Percentiles rank a stretch among this genome's conserved stretches.
Conservation (phyloP, 92 coral and sea anemone species). For the Actinernus sp. region DNA sequence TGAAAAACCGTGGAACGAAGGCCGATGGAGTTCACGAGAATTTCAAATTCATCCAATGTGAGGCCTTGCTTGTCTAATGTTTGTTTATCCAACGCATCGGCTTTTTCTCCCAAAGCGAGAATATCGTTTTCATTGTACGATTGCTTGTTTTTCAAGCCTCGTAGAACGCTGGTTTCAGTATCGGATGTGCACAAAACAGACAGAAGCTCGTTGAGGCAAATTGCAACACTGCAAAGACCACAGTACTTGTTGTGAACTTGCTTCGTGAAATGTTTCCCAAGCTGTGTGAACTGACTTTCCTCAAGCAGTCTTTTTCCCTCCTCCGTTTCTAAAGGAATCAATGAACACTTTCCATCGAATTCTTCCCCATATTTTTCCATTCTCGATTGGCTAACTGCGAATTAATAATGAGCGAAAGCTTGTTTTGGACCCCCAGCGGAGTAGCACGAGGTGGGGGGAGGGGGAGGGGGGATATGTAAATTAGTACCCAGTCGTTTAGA, state of each 20-base stretch:
- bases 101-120: slow-evolving; percentile 13
- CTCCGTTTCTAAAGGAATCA: slow-evolving; percentile 14
- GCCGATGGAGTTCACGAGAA: slow-evolving; percentile 16
- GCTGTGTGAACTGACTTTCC: slow-evolving; percentile 15
- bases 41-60: slow-evolving; percentile 29
- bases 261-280: slow-evolving; percentile 36
- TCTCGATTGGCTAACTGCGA: no score
- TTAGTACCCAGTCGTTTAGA: no score
- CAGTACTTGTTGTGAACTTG: slow-evolving; percentile 48
- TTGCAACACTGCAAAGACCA: slow-evolving; percentile 60
- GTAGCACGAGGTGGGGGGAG: no score
- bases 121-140: slow-evolving; percentile 31
- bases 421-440: no score
- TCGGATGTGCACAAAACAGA: no score
- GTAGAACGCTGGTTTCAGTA: neutral
- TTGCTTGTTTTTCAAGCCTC: neutral
- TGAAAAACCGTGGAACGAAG: slow-evolving; percentile 8
- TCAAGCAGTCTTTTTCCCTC: slow-evolving; percentile 41
- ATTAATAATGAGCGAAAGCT: no score
- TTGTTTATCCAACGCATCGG: slow-evolving; percentile 13
- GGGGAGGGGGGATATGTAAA: no score
- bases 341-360: slow-evolving; percentile 1
- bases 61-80: slow-evolving; percentile 38
- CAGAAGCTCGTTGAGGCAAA: slow-evolving; percentile 44
- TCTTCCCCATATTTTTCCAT: no score